phyloP scores from a whole-genome alignment of 2,113 vertebrate species.

The Podarcis muralis region DNA sequence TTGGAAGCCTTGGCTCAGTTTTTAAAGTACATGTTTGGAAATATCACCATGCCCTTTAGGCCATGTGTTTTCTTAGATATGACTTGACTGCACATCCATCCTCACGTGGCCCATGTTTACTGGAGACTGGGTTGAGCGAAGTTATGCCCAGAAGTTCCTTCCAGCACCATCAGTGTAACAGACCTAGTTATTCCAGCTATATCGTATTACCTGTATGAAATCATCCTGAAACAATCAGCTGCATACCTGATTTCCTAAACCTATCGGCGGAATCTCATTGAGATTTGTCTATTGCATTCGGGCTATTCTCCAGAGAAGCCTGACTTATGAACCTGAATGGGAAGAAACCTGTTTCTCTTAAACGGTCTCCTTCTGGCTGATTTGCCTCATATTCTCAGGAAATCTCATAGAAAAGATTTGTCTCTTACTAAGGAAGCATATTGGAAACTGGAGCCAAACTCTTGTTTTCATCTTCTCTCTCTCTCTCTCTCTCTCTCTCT shows the following conservation, averaged over 20 bases:
- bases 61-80: background rate
- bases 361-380: background rate
- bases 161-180: background rate
- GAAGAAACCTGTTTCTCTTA: background rate
- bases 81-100: background rate
- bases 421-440: conserved; percentile 1
- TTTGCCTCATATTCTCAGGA: background rate
- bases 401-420: background rate
- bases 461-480: background rate
- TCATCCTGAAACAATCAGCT: background rate
- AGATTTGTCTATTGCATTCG: background rate
- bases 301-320: background rate
- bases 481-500: background rate
- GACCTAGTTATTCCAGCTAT: background rate
- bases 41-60: background rate
- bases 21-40: background rate
- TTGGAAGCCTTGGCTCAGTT: background rate
- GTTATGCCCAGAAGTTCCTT: background rate
- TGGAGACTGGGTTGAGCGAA: background rate
- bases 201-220: background rate
- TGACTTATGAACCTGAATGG: background rate
- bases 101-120: background rate
- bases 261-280: background rate
- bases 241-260: background rate
- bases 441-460: background rate